phyloP scores from a whole-genome alignment of 2,888 invertebrate genomes.

The Melieria crassipennis region DNA sequence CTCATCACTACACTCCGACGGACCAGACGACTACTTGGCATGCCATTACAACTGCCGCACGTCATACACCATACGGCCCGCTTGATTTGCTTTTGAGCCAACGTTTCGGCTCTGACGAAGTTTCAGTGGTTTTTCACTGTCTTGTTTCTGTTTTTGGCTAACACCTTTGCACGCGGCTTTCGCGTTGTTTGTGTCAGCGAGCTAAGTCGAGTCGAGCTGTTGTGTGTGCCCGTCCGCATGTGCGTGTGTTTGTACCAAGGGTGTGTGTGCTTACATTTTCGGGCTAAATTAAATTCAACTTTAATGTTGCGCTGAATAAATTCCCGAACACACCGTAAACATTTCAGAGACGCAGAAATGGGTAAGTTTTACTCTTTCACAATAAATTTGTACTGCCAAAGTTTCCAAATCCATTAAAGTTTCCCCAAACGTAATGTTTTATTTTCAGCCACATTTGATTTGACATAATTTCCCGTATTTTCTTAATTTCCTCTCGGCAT shows the following conservation, averaged over 20 bases:
- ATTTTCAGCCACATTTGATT: neutral
- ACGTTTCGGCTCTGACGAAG: neutral
- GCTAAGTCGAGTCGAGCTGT: no score
- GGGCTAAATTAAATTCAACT: slow-evolving; percentile 1
- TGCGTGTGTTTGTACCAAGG: no score
- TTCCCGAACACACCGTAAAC: no score
- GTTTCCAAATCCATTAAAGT: slow-evolving; percentile 11
- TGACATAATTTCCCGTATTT: slow-evolving; percentile 16
- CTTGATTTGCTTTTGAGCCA: neutral
- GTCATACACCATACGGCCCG: no score
- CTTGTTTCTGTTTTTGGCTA: neutral
- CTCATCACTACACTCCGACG: neutral
- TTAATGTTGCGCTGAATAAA: no score
- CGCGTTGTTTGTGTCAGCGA: no score
- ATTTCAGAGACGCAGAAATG: no score
- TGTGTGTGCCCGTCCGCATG: no score
- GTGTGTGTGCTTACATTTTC: no score
- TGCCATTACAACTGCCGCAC: no score
- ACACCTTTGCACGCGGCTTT: neutral
- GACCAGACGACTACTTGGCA: no score
- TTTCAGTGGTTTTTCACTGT: no score
- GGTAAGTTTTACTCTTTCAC: neutral
- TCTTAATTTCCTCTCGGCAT: slow-evolving; percentile 23
- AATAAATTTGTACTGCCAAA: slow-evolving; percentile 15
- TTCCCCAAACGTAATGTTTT: slow-evolving; percentile 11